Evolutionary conservation across 2,113 vertebrate genomes (phyloP).

Genomic region (Bothrops jararaca): DNA sequence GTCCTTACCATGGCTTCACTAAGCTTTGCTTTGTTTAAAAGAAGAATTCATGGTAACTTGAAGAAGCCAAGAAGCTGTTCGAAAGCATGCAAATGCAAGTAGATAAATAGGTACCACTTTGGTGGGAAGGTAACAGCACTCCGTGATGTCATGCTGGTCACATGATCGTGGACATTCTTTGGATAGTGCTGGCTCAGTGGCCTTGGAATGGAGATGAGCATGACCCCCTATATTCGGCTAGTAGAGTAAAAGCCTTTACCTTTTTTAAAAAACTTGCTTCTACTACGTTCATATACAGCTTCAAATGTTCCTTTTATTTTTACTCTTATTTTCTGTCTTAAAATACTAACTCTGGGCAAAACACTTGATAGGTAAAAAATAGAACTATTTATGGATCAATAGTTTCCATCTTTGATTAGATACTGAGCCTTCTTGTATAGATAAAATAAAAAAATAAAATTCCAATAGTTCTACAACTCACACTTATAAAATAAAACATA

Average conservation of each 20-base stretch:
- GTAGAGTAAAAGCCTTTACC: too few species aligned
- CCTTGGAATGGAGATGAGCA: not conserved
- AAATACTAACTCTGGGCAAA: not conserved
- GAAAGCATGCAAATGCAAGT: not conserved
- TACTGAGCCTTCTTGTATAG: not conserved
- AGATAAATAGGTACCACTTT: not conserved
- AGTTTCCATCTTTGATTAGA: not conserved
- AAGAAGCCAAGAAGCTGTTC: not conserved
- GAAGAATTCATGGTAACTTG: not conserved
- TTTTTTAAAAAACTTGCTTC: not conserved
- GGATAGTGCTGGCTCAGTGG: not conserved
- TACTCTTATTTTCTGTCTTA: not conserved
- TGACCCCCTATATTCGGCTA: not conserved
- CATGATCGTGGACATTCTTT: not conserved
- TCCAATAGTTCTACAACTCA: not conserved
- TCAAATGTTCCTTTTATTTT: too few species aligned
- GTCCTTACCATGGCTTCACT: not conserved
- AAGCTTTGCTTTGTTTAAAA: not conserved
- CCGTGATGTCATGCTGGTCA: not conserved
- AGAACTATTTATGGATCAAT: not conserved
- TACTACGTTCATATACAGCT: not conserved
- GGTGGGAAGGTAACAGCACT: not conserved
- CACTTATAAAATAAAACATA: not conserved
- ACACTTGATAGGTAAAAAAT: not conserved
- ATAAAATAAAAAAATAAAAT: not conserved